Conservation (phyloP, 2,797 vertebrate species). For the Liparis tanakae region DNA sequence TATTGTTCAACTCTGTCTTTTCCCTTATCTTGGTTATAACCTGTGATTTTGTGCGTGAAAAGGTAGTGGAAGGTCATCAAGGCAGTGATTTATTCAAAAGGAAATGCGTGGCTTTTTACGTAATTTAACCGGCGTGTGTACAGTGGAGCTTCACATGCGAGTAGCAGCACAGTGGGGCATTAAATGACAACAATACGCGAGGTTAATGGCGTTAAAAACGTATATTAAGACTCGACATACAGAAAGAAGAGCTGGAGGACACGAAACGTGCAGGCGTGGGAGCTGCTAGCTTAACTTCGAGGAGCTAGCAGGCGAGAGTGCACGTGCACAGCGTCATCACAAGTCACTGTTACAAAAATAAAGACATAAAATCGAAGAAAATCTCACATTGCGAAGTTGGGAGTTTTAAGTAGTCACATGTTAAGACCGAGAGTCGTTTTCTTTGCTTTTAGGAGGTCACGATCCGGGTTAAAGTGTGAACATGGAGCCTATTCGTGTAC, state of each 20-base stretch:
- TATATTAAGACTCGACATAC: not conserved
- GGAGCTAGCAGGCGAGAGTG: slow-evolving; percentile 3
- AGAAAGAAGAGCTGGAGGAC: not conserved
- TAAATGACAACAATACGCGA: too few species aligned
- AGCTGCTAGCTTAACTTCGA: slow-evolving; percentile 23
- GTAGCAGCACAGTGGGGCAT: not conserved
- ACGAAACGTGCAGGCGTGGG: too few species aligned
- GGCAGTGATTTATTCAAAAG: not conserved
- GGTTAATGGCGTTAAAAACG: not conserved
- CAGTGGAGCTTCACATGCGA: not conserved
- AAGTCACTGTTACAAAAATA: not conserved
- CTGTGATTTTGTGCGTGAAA: not conserved
- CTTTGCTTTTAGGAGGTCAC: slow-evolving; percentile 80
- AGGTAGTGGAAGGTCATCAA: fast-evolving
- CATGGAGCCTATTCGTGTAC: too few species aligned
- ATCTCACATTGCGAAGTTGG: slow-evolving; percentile 58
- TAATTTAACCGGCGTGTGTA: not conserved
- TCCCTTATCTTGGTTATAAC: not conserved
- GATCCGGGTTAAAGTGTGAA: slow-evolving; percentile 50
- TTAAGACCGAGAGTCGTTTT: slow-evolving; percentile 71
- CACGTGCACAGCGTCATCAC: not conserved
- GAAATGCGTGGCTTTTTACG: not conserved
- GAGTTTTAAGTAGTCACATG: slow-evolving; percentile 64
- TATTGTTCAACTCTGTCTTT: not conserved
- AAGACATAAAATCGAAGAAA: slow-evolving; percentile 11